phyloP scores from a whole-genome alignment of 2,113 vertebrate species.

The Tauraco erythrolophus region DNA sequence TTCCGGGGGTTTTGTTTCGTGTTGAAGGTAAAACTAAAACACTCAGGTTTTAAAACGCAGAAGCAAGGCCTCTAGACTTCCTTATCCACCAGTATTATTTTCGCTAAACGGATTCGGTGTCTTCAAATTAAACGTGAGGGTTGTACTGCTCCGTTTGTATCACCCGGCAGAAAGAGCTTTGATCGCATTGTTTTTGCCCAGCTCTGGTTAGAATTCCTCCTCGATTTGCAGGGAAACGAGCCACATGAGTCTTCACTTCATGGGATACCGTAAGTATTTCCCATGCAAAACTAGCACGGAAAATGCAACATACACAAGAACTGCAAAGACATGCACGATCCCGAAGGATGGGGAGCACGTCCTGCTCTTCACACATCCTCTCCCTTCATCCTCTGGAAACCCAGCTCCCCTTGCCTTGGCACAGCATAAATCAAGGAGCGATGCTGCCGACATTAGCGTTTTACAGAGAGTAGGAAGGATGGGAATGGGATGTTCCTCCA shows the following conservation, averaged over 20 bases:
- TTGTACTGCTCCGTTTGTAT: background rate
- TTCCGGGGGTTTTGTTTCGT: background rate
- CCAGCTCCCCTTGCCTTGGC: background rate
- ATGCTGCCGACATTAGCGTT: background rate
- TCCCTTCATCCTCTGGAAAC: background rate
- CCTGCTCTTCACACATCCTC: background rate
- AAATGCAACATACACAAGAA: background rate
- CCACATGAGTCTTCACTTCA: background rate
- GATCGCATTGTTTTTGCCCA: background rate
- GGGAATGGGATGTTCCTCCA: background rate
- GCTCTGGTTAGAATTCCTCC: background rate
- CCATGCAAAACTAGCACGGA: background rate
- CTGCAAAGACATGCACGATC: rapidly evolving
- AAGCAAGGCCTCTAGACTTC: background rate
- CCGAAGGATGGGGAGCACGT: background rate
- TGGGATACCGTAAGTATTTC: background rate
- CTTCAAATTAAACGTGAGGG: background rate
- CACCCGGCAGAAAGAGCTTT: background rate
- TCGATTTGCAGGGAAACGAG: background rate
- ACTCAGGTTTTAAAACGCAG: background rate
- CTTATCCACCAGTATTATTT: background rate
- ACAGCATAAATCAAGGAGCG: rapidly evolving
- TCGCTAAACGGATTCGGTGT: background rate
- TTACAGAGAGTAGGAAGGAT: rapidly evolving
- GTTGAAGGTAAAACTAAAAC: conserved; percentile 19